Evolutionary conservation across 1,140 invertebrate genomes (phyloP).

Genomic region (Pseudomyrmex dendroicus): DNA sequence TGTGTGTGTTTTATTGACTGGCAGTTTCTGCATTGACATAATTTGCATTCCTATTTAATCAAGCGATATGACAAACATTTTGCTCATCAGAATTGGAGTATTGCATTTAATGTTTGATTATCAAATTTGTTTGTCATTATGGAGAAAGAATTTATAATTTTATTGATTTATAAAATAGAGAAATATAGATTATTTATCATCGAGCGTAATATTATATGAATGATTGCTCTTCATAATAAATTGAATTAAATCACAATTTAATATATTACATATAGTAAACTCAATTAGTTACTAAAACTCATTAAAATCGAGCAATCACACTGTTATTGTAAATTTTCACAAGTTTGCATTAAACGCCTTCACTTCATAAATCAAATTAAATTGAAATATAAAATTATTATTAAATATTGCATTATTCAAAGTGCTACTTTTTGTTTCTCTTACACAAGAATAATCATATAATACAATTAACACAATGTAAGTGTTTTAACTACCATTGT

Average conservation of each 20-base stretch:
- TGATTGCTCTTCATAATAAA: constrained; percentile 29
- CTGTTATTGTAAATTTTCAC: no score
- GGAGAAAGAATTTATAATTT: constrained; percentile 47
- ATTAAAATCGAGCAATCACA: no score
- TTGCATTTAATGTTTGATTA: constrained; percentile 39
- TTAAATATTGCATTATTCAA: no score
- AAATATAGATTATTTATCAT: constrained; percentile 25
- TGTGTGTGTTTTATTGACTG: constrained; percentile 1
- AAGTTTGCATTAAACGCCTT: no score
- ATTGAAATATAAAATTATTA: no score
- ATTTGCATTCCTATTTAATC: constrained; percentile 33
- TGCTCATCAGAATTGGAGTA: background rate
- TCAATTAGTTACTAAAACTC: constrained; percentile 40
- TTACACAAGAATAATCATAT: background rate
- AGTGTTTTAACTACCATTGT: background rate
- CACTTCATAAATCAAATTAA: no score
- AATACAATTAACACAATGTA: background rate
- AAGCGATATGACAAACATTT: constrained; percentile 21
- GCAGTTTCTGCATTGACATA: constrained; percentile 4
- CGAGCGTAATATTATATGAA: constrained; percentile 23
- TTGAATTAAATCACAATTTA: constrained; percentile 50
- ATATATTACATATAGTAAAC: constrained; percentile 31
- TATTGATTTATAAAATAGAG: constrained; percentile 17
- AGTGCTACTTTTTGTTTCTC: background rate
- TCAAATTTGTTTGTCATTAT: constrained; percentile 18